These are phyloP conservation scores for Glyptemys insculpta DNA, from an alignment of 2,797 vertebrate species.

Conservation along the genomic window DNA sequence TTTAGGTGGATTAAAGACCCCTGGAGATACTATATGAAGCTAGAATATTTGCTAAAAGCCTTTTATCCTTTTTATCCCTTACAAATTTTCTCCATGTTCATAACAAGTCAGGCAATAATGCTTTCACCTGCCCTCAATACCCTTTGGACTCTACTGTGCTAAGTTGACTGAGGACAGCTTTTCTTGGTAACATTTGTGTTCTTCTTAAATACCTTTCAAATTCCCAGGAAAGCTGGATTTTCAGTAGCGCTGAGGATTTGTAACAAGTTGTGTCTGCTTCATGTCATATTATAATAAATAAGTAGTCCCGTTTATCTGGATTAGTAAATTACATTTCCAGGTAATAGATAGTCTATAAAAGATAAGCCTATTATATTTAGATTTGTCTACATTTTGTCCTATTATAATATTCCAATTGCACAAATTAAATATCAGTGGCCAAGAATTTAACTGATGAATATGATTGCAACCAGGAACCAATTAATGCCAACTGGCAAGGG, in stretches of 20 bases:
- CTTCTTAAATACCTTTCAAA: slow-evolving; percentile 13
- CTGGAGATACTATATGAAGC: slow-evolving; percentile 40
- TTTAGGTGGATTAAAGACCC: slow-evolving; percentile 46
- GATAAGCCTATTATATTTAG: background rate
- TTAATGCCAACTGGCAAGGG: background rate
- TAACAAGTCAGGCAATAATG: slow-evolving; percentile 6
- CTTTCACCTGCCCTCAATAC: slow-evolving; percentile 17
- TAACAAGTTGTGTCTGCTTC: background rate
- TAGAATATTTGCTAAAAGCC: slow-evolving; percentile 5
- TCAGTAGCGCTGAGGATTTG: background rate
- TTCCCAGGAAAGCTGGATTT: background rate
- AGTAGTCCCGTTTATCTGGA: background rate
- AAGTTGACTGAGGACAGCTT: background rate
- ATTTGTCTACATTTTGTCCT: background rate
- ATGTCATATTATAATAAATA: background rate
- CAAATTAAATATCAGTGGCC: background rate
- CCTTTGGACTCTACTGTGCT: background rate
- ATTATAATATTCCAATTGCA: background rate
- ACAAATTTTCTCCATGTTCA: background rate
- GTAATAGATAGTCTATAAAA: no score
- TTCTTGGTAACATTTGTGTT: background rate
- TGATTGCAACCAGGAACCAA: background rate
- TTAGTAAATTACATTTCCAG: background rate
- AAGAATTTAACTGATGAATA: background rate
- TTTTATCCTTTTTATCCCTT: slow-evolving; percentile 54